Percentiles rank a stretch among this genome's conserved stretches.
phyloP scores from a whole-genome alignment of 2,797 vertebrate genomes.

The Argentina silus region DNA sequence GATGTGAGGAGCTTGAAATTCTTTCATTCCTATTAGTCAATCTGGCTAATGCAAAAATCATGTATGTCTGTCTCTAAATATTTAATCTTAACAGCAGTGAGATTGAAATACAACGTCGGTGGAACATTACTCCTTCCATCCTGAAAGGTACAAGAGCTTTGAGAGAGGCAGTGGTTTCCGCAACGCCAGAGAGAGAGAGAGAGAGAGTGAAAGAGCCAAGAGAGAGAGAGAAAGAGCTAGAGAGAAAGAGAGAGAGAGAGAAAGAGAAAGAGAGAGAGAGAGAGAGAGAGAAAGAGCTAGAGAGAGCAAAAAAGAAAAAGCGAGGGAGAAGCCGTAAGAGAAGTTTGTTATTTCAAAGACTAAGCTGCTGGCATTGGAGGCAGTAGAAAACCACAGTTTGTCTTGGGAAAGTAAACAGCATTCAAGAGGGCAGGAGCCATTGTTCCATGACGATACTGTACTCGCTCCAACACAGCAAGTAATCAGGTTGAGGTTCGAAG shows the following conservation, averaged over 20 bases:
- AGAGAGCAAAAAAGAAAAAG: conserved; percentile 46
- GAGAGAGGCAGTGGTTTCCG: conserved; percentile 20
- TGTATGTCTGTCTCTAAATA: conserved; percentile 80
- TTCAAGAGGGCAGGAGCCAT: conserved; percentile 41
- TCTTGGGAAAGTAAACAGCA: conserved; percentile 56
- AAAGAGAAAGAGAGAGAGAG: conserved; percentile 27
- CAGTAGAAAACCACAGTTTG: conserved; percentile 60
- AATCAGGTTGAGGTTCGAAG: conserved; percentile 19
- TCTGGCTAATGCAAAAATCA: conserved; percentile 83
- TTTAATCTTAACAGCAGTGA: conserved; percentile 76
- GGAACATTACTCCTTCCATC: conserved; percentile 63
- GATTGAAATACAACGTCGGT: conserved; percentile 75
- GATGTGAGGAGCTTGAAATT: conserved; percentile 57
- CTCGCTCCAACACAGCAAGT: conserved; percentile 45
- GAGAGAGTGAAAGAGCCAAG: not conserved
- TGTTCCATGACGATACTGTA: conserved; percentile 54
- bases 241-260: conserved; percentile 5
- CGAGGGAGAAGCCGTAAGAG: conserved; percentile 28
- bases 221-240: not conserved
- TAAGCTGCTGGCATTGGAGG: conserved; percentile 49
- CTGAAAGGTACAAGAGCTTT: conserved; percentile 69
- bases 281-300: not conserved
- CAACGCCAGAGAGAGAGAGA: conserved; percentile 22
- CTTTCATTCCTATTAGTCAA: conserved; percentile 79
- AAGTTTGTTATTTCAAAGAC: conserved; percentile 63